phyloP scores from a whole-genome alignment of 2,113 vertebrate species.

The Myrmecobius fasciatus region DNA sequence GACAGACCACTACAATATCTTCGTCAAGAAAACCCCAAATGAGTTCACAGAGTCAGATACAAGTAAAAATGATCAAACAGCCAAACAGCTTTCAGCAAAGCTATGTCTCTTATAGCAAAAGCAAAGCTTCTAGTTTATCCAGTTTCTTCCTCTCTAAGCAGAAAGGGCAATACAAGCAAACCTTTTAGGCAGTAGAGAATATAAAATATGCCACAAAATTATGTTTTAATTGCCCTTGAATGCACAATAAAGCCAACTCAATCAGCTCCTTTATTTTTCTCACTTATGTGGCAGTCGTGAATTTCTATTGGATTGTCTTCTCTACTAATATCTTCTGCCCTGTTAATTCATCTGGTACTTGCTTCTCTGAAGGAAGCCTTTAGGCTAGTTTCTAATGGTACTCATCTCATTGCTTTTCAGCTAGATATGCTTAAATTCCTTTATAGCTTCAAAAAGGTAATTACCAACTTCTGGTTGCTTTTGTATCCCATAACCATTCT shows the following conservation, averaged over 20 bases:
- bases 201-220: neutral
- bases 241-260: neutral
- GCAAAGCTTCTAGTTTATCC: neutral
- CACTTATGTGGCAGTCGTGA: neutral
- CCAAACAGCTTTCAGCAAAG: neutral
- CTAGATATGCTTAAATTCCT: neutral
- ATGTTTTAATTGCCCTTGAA: neutral
- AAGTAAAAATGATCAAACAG: neutral
- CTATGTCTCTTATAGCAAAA: neutral
- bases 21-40: neutral
- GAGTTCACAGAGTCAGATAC: neutral
- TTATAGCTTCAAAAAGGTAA: neutral
- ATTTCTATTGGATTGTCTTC: neutral
- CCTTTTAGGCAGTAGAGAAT: neutral
- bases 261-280: neutral
- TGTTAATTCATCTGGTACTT: neutral
- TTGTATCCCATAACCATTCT: neutral
- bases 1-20: neutral
- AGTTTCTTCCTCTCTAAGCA: neutral
- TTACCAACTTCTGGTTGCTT: neutral
- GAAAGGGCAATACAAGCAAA: neutral
- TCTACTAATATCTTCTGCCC: neutral
- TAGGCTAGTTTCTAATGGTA: neutral
- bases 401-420: neutral
- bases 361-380: neutral